A percentile compares a stretch with the other conserved stretches of the same genome.
These are phyloP conservation scores for Papilio xuthus DNA, from an alignment of 1,140 invertebrate genomes.

Conservation along the genomic window DNA sequence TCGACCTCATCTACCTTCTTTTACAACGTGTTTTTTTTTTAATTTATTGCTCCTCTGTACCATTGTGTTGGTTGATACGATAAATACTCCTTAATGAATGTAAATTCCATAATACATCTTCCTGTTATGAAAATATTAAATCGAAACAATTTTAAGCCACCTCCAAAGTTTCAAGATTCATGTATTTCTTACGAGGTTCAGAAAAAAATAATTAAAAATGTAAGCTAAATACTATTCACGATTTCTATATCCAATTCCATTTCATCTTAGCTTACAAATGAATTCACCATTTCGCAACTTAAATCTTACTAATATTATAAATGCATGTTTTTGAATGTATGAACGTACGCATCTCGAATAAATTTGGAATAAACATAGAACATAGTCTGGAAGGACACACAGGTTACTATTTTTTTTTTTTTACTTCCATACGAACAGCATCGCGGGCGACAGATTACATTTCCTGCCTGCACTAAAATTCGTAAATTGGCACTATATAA, in stretches of 20 bases:
- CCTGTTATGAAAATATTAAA: not conserved
- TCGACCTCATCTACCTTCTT: not conserved
- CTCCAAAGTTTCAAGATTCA: not conserved
- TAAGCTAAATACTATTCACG: not conserved
- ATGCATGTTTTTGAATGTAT: no score
- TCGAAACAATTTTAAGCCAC: not conserved
- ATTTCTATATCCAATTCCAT: not conserved
- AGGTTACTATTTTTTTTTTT: no score
- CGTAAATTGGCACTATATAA: constrained; percentile 19
- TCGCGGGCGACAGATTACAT: no score
- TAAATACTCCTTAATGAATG: not conserved
- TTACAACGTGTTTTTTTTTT: not conserved
- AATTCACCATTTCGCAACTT: not conserved
- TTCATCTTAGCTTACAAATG: not conserved
- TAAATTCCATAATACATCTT: not conserved
- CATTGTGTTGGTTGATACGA: not conserved
- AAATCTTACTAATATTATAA: not conserved
- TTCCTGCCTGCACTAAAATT: constrained; percentile 22
- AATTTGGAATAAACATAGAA: no score
- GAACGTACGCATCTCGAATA: no score
- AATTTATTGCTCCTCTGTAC: not conserved
- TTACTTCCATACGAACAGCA: no score
- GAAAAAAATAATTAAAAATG: not conserved
- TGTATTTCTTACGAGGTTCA: not conserved
- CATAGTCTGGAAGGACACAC: no score